These are phyloP conservation scores for Camponotus floridanus DNA, from an alignment of 1,140 invertebrate genomes.

Conservation along the genomic window DNA sequence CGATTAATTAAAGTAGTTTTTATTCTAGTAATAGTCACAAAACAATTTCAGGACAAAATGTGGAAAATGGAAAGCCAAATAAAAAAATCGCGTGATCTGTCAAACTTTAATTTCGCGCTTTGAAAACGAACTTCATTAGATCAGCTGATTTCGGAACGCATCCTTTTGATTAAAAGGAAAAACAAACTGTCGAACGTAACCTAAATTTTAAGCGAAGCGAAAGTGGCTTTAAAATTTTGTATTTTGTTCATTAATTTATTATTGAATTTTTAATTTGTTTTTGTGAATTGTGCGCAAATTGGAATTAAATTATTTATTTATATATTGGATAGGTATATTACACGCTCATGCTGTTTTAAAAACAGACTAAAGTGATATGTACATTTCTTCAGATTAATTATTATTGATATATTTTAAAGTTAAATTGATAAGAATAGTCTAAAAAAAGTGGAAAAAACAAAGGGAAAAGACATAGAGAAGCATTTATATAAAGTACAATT, in stretches of 20 bases:
- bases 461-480: neutral
- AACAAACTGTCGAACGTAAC: neutral
- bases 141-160: conserved; percentile 34
- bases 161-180: neutral
- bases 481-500: neutral
- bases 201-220: neutral
- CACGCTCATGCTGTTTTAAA: neutral
- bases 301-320: too few relatives aligned
- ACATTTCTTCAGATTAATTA: too few relatives aligned
- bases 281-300: neutral
- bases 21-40: too few relatives aligned
- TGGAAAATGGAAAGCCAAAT: too few relatives aligned
- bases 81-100: too few relatives aligned
- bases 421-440: too few relatives aligned
- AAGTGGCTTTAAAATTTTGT: neutral
- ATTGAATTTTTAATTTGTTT: neutral
- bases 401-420: too few relatives aligned
- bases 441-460: too few relatives aligned
- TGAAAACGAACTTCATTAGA: neutral
- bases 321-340: too few relatives aligned
- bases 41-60: too few relatives aligned
- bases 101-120: neutral
- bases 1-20: too few relatives aligned
- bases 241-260: neutral
- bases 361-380: too few relatives aligned